Evolutionary conservation across 2,888 invertebrate species (phyloP), one percentile per base, ranked within the genome.

Genomic region (Caenorhabditis imperialis): DNA sequence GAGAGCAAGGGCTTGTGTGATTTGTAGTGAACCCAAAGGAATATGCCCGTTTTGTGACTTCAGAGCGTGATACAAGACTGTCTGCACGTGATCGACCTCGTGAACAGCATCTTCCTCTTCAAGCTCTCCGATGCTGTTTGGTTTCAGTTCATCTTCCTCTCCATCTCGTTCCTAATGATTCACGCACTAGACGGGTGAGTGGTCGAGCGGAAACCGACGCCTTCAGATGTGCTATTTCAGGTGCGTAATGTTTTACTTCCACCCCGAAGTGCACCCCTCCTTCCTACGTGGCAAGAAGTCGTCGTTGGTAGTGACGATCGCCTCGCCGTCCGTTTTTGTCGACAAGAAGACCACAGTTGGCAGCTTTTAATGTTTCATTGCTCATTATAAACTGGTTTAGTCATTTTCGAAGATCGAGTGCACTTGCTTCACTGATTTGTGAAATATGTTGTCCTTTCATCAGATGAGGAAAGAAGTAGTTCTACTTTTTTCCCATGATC

Each of bases 141-240:
- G 71, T 71, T 50, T 23, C 71, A 71, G 51, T 71, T 71, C 51
- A 71, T 71, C 18, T 71, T 71, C 18, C 62, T 71, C 30, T 71
- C 71, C n/a, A 47, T 62, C 4, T 62, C 62, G 2, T 62, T 71
- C 22, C 57, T 62, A 25, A 51, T 71, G 50, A 71, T 71, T 45
- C 57, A 71, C 44, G 71, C 71, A 33, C 57, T 71, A 25, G 71
- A 71, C 51, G 71, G 71, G 71, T 71, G 48, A 62, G 30, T 47
- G 16, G 18, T 27, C 23, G n/a, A 16, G n/a, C 1, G 20, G 27
- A 6, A 14, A 8, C 42, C 38, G 33, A 37, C 8, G 1, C 12
- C 5, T 14, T 8, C 18, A 33, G 7, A 8, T 45, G 37, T 35
- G 27, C 25, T 42, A 42, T 45, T 67, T 51, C 44, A 67, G 67